Conservation (phyloP, 2,888 invertebrate species). For the Colostygia pectinataria region DNA sequence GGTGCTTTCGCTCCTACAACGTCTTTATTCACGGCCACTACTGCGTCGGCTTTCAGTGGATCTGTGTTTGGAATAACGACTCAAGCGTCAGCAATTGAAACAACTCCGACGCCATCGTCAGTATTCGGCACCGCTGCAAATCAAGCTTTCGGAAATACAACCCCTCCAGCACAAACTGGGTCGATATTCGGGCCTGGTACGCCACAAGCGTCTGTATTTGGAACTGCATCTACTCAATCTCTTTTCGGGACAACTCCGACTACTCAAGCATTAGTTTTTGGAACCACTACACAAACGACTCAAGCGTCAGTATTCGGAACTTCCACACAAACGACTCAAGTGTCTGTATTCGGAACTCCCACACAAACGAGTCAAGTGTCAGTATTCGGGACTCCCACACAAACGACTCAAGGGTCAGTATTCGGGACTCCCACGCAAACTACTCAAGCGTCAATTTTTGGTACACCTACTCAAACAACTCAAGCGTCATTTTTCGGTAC, state of each 20-base stretch:
- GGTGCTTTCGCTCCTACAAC: conserved; percentile 36
- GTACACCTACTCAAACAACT: conserved; percentile 32
- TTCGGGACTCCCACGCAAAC: conserved; percentile 42
- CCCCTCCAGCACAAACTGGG: conserved; percentile 31
- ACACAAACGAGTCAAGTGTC: conserved; percentile 36
- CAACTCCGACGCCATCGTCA: conserved; percentile 38
- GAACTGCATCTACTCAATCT: conserved; percentile 15
- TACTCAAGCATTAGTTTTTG: conserved; percentile 37
- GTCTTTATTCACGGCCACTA: conserved; percentile 36
- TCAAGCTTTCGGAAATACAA: conserved; percentile 20
- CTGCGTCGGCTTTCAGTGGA: conserved; percentile 13
- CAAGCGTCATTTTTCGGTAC: conserved; percentile 42
- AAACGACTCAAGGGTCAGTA: conserved; percentile 38
- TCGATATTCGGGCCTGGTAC: conserved; percentile 36
- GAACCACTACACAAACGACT: conserved; percentile 30
- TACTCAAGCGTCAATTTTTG: conserved; percentile 43
- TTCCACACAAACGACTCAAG: conserved; percentile 36
- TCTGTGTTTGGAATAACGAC: conserved; percentile 17
- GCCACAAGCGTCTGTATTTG: conserved; percentile 33
- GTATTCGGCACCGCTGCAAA: conserved; percentile 42
- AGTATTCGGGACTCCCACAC: conserved; percentile 42
- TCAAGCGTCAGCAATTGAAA: conserved; percentile 25
- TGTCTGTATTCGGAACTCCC: conserved; percentile 41
- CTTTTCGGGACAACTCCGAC: conserved; percentile 9
- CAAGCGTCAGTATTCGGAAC: conserved; percentile 39